Evolutionary conservation across 1,140 invertebrate species (phyloP), one percentile per base, ranked within the genome.

Genomic region (Aphelenchoides fujianensis): DNA sequence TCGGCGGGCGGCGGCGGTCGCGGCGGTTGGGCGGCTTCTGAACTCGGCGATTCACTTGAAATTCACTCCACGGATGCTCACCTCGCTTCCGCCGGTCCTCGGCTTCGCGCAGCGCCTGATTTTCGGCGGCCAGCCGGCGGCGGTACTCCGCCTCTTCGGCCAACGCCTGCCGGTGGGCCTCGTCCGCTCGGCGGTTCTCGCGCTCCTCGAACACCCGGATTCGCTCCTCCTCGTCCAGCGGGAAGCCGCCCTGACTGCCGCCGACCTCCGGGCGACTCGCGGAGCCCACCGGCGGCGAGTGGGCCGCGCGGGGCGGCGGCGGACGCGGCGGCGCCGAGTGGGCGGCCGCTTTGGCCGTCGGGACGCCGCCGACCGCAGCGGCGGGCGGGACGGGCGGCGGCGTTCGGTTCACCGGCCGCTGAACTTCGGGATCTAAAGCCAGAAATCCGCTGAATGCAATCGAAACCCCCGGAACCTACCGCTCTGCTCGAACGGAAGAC

Each of bases 91-190:
- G 7, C 7, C 23, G 55, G 27, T 7, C 19, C 34, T 59, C 55
- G 5, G 55, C 55, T 59, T 59, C 55, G 28, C 34, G 28, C 19
- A 59, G 7, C 19, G 55, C 55, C 34, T 59, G 5, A 23, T 59
- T 5, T 19, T 59, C 5, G 7, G 55, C 55, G 55, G 55, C 19
- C 19, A 59, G 34, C 34, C 23, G 55, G 7, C 55, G 55, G 28
- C 55, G 55, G 19, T 59, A 59, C 5, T 59, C 23, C 34, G 28
- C 55, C 34, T 59, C 55, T 19, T 59, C 55, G 5, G 55, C 55
- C 55, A 59, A 7, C 7, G 55, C 55, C 5, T 32, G 5, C 5
- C 19, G 55, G 34, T 59, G 55, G 28, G 28, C 55, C 34, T 59
- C 5, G 28, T 59, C 19, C 27, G 55, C 55, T 59, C 34, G 28